phyloP scores from a whole-genome alignment of 2,113 vertebrate genomes.

The Zapornia atra region DNA sequence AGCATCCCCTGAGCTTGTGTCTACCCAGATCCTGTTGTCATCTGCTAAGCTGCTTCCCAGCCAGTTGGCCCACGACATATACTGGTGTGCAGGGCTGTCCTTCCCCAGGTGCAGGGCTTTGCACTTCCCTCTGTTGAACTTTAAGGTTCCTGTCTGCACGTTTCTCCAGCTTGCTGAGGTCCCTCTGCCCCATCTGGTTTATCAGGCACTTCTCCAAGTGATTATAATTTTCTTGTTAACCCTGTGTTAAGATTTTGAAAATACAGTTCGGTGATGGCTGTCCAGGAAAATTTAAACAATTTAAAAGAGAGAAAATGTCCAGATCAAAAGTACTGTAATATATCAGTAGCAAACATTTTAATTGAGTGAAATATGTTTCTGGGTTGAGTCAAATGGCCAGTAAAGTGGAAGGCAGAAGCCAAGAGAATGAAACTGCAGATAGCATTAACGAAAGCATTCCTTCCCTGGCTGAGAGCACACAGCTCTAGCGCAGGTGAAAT shows the following conservation, averaged over 20 bases:
- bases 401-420: not conserved
- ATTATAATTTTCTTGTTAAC: not conserved
- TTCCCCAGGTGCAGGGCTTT: not conserved
- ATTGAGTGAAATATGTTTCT: not conserved
- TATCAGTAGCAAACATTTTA: not conserved
- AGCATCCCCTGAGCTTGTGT: not conserved
- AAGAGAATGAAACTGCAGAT: not conserved
- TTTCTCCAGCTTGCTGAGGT: not conserved
- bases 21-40: not conserved
- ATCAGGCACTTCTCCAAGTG: not conserved
- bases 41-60: not conserved
- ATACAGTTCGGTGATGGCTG: not conserved
- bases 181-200: not conserved
- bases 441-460: not conserved
- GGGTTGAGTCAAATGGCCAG: not conserved
- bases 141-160: not conserved
- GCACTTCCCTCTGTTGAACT: not conserved
- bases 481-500: not conserved
- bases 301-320: not conserved
- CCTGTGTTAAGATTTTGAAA: not conserved
- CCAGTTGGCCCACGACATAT: fast-evolving
- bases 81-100: not conserved
- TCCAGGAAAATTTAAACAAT: not conserved
- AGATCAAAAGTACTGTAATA: not conserved
- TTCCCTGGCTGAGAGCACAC: not conserved